These are phyloP conservation scores for Parnassius smintheus DNA, from an alignment of 2,888 invertebrate genomes.

Conservation along the genomic window DNA sequence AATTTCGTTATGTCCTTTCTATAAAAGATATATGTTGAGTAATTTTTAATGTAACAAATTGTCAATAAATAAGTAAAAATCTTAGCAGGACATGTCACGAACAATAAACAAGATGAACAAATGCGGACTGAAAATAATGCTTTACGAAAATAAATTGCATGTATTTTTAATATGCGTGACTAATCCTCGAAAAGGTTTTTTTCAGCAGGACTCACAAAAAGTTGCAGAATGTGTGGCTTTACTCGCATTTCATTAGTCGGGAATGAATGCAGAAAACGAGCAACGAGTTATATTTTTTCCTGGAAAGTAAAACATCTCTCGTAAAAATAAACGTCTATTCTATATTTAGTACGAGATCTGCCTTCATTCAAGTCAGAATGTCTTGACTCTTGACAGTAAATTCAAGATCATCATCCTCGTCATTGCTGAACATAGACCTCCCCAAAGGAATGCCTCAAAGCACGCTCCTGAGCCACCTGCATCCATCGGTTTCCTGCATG, in stretches of 20 bases:
- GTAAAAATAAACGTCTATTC: conserved; percentile 47
- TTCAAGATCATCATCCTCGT: conserved; percentile 28
- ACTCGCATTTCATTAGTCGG: conserved; percentile 68
- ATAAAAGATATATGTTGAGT: too few relatives aligned
- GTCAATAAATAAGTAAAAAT: too few relatives aligned
- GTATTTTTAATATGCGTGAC: conserved; percentile 61
- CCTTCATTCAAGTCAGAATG: conserved; percentile 52
- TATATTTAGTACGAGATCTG: conserved; percentile 43
- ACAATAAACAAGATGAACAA: neutral
- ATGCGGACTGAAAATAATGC: conserved; percentile 10
- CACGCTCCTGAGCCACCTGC: too few relatives aligned
- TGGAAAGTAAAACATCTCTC: conserved; percentile 42
- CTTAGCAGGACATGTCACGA: too few relatives aligned
- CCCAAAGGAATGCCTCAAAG: too few relatives aligned
- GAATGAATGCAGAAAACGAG: conserved; percentile 65
- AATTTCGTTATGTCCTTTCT: too few relatives aligned
- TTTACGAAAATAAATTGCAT: conserved; percentile 42
- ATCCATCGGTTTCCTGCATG: too few relatives aligned
- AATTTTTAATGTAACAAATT: too few relatives aligned
- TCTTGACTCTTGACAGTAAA: conserved; percentile 62
- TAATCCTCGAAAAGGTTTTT: conserved; percentile 49
- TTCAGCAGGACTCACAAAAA: conserved; percentile 58
- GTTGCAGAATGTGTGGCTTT: conserved; percentile 51
- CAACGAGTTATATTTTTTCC: conserved; percentile 39
- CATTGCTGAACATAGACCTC: too few relatives aligned